These are phyloP conservation scores for Panonychus citri DNA, from an alignment of 1,140 invertebrate species.

Conservation along the genomic window DNA sequence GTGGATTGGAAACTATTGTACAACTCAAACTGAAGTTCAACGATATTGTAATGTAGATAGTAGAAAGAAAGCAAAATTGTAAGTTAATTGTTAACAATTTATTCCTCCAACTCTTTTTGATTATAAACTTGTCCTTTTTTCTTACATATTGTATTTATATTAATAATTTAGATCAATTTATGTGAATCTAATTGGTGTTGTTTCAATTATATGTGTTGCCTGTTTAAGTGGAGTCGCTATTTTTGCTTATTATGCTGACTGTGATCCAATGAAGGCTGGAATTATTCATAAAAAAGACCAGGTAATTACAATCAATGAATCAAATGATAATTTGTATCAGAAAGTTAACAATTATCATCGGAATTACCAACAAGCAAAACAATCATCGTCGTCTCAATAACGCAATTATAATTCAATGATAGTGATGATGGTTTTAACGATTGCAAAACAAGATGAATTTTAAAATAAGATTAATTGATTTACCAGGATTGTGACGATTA, in stretches of 20 bases:
- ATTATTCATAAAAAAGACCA: constrained; percentile 28
- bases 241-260: constrained; percentile 43
- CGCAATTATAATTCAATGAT: no score
- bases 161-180: constrained; percentile 9
- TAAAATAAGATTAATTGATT: no score
- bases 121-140: background rate
- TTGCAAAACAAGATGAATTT: no score
- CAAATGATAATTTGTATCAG: no score
- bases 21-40: constrained; percentile 21
- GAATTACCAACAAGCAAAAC: no score
- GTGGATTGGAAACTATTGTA: constrained; percentile 16
- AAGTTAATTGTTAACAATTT: background rate
- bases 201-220: constrained; percentile 12
- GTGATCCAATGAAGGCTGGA: constrained; percentile 38
- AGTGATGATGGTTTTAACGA: no score
- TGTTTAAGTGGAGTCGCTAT: constrained; percentile 44
- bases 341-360: no score
- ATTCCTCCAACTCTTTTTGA: background rate
- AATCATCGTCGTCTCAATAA: no score
- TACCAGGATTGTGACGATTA: no score
- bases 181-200: constrained; percentile 14
- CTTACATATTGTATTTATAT: background rate
- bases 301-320: constrained; percentile 12
- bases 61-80: constrained; percentile 16
- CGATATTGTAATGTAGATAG: constrained; percentile 19